A percentile compares a stretch with the other conserved stretches of the same genome.
These are phyloP conservation scores for Gavia stellata DNA, from an alignment of 2,113 vertebrate species.

Conservation along the genomic window DNA sequence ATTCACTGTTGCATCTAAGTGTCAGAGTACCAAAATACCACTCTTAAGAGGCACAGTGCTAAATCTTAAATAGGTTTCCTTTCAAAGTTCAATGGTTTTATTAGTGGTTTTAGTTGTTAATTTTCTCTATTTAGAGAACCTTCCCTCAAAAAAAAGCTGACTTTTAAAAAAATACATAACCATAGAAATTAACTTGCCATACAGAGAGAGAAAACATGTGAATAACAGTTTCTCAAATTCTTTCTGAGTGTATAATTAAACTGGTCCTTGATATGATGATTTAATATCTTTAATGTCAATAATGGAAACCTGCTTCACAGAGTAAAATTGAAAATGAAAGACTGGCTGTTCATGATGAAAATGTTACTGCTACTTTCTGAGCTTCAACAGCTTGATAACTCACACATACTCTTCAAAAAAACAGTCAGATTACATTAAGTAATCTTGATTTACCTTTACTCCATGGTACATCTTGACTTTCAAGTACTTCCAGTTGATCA, in stretches of 20 bases:
- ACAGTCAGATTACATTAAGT: neutral
- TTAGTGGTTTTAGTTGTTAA: neutral
- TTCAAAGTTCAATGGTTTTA: neutral
- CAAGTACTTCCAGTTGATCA: neutral
- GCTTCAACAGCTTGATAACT: neutral
- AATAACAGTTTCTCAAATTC: neutral
- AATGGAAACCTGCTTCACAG: neutral
- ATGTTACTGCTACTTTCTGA: neutral
- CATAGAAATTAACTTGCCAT: neutral
- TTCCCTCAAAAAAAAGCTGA: neutral
- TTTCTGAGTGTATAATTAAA: neutral
- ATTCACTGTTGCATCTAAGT: neutral
- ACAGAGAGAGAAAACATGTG: neutral
- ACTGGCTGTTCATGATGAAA: neutral
- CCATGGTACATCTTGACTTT: neutral
- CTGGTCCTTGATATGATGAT: neutral
- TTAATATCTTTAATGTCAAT: neutral
- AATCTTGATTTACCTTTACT: neutral
- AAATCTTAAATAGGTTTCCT: neutral
- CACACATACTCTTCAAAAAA: neutral
- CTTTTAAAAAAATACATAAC: neutral
- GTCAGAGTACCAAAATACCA: neutral
- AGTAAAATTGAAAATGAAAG: neutral
- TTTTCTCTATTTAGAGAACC: neutral
- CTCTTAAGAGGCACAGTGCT: neutral